Evolutionary conservation across 1,140 invertebrate species (phyloP), one percentile per base, ranked within the genome.

Genomic region (Sogatella furcifera): DNA sequence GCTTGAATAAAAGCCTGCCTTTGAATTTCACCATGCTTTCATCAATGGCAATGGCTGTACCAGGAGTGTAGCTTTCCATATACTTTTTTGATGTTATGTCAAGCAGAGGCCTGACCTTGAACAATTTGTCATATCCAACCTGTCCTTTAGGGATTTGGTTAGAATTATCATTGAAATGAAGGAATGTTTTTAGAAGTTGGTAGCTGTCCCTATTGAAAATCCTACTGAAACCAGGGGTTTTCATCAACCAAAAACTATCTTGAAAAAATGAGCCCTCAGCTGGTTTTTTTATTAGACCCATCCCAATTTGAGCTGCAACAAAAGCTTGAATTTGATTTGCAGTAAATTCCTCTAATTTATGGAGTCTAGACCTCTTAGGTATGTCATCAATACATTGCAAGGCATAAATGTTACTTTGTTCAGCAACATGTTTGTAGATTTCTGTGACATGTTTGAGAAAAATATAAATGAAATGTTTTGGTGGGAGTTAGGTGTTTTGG

Each of bases 1-100:
- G 70, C 38, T 65, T 69, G 43, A 74, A 69, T 17, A 49, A 55
- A 17, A 74, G 56, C 10, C 70, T 52, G 9, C 72, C 72, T 65
- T 68, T 63, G 54, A 71, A 74, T 11, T 64, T 61, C 2, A 73
- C 57, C n/a, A 74, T 69, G 24, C 62, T 66, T 66, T 75, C 73
- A 62, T 76, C 73, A 19, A 74, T 67, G 15, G 66, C 68, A 13
- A 74, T 52, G 62, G 67, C 59, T 64, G 69, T 53, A 11, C 62
- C 64, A 13, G 65, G 65, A 13, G 58, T 65, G 52, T 65, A 62
- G 49, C 15, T 21, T 21, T 57, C 10, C 15, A 52, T 60, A 31
- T 31, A 31, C 31, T 31, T 65, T 52, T 17, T 49, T 21, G 17
- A 15, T 13, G 61, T 15, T n/a, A 60, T n/a, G 49, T 21, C n/a